phyloP scores from a whole-genome alignment of 2,888 invertebrate species.

The Hermaeophaga mercurialis region DNA sequence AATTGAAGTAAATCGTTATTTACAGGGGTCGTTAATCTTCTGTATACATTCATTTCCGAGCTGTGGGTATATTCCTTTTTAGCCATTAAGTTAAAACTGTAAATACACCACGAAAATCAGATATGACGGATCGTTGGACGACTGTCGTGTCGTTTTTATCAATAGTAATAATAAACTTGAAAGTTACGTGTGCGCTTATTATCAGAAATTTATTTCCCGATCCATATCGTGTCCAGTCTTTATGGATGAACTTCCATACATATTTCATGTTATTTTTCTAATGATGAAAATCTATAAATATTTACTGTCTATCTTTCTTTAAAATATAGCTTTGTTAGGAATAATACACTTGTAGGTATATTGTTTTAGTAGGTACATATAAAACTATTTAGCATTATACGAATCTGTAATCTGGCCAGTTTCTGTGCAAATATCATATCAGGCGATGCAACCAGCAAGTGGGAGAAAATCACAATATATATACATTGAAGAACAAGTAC shows the following conservation, averaged over 20 bases:
- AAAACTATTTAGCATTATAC: too few species aligned
- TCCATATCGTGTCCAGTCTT: neutral
- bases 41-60: too few species aligned
- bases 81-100: conserved; percentile 1
- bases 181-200: conserved; percentile 25
- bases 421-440: too few species aligned
- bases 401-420: too few species aligned
- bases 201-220: conserved; percentile 8
- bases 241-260: neutral
- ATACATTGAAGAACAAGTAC: too few species aligned
- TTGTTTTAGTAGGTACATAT: too few species aligned
- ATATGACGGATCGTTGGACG: neutral
- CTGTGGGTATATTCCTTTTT: neutral
- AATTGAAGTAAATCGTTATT: too few species aligned
- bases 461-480: too few species aligned
- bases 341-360: too few species aligned
- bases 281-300: conserved; percentile 10
- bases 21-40: too few species aligned
- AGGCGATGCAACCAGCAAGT: too few species aligned
- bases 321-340: too few species aligned
- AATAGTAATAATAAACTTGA: conserved; percentile 26
- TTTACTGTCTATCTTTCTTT: conserved; percentile 6
- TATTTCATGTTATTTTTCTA: conserved; percentile 8
- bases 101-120: conserved; percentile 5
- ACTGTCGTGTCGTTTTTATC: conserved; percentile 18